These are phyloP conservation scores for Spea multiplicata DNA, from an alignment of 2,113 vertebrate genomes.

Conservation along the genomic window DNA sequence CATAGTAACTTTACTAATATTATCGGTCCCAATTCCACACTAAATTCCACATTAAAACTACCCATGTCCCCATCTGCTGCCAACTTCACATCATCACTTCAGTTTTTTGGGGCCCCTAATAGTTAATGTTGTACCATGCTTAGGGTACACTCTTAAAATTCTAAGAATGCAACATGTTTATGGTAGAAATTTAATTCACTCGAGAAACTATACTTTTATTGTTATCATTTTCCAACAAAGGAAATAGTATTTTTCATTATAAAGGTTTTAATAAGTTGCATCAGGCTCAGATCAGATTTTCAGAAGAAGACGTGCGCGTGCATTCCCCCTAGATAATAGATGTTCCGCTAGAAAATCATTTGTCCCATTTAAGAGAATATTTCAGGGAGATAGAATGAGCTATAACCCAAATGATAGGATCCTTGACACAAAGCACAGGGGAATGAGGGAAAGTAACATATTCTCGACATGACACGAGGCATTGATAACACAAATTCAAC, in stretches of 20 bases:
- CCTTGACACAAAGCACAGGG: constrained; percentile 56
- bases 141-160: too few species aligned
- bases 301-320: not conserved
- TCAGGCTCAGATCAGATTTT: not conserved
- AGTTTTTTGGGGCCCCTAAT: too few species aligned
- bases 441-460: constrained; percentile 58
- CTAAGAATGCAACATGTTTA: too few species aligned
- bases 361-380: constrained; percentile 51
- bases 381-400: constrained; percentile 55
- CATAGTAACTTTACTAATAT: too few species aligned
- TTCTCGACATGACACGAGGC: constrained; percentile 53
- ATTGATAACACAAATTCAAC: constrained; percentile 57
- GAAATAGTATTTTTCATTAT: not conserved
- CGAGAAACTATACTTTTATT: not conserved
- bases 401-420: constrained; percentile 49
- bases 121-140: too few species aligned
- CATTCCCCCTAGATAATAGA: constrained; percentile 45
- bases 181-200: not conserved
- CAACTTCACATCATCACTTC: too few species aligned
- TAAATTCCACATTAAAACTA: too few species aligned
- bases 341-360: constrained; percentile 55
- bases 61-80: too few species aligned
- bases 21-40: too few species aligned
- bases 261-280: not conserved
- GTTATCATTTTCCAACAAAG: not conserved